Evolutionary conservation across 2,888 invertebrate species (phyloP).

Genomic region (Cosmorhoe ocellata): DNA sequence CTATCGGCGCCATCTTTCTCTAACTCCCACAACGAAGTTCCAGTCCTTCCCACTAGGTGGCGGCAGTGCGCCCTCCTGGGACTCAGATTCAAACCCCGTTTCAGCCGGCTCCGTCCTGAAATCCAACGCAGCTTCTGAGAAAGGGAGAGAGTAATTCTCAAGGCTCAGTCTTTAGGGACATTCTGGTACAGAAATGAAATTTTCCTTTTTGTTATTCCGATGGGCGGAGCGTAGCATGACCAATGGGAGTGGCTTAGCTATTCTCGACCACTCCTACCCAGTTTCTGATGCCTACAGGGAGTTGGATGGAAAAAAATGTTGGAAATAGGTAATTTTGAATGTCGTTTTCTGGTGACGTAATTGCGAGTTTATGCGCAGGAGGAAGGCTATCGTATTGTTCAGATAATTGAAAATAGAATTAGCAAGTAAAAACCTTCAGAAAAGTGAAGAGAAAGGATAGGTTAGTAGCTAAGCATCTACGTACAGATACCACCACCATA

Average conservation of each 20-base stretch:
- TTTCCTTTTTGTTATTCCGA: slow-evolving; percentile 66
- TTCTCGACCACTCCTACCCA: slow-evolving; percentile 68
- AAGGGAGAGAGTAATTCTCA: slow-evolving; percentile 79
- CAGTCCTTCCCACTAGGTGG: slow-evolving; percentile 51
- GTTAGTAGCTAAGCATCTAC: no score
- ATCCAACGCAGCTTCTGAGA: slow-evolving; percentile 61
- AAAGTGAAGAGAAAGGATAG: no score
- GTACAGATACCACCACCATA: no score
- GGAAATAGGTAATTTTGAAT: slow-evolving; percentile 77
- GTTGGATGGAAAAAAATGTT: slow-evolving; percentile 72
- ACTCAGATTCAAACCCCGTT: slow-evolving; percentile 62
- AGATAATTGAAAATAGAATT: slow-evolving; percentile 33
- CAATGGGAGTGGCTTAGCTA: slow-evolving; percentile 67
- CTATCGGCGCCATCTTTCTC: slow-evolving; percentile 68
- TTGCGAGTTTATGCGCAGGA: slow-evolving; percentile 65
- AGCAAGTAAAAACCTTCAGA: neutral
- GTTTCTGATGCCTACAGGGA: slow-evolving; percentile 80
- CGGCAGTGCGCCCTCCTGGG: slow-evolving; percentile 52
- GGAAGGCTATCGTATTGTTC: slow-evolving; percentile 36
- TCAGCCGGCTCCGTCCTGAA: slow-evolving; percentile 75
- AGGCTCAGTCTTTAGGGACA: slow-evolving; percentile 68
- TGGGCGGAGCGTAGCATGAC: slow-evolving; percentile 65
- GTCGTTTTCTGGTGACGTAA: slow-evolving; percentile 72
- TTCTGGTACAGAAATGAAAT: slow-evolving; percentile 43
- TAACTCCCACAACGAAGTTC: slow-evolving; percentile 49